phyloP scores from a whole-genome alignment of 2,113 vertebrate genomes.

The Trinectes maculatus region DNA sequence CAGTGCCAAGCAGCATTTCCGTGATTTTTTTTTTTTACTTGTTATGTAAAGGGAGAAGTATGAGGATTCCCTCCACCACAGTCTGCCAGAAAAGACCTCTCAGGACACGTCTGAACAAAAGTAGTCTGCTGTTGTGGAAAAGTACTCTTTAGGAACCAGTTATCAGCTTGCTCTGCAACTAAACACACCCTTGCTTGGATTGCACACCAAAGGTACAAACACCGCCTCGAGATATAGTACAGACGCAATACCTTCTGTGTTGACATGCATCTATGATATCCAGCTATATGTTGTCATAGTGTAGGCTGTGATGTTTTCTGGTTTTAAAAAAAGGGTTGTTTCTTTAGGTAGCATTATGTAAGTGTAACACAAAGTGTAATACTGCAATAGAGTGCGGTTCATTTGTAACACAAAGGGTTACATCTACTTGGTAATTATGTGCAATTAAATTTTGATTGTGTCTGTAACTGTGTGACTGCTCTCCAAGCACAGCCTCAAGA shows the following conservation, averaged over 20 bases:
- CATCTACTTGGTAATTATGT: no score
- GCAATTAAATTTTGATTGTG: background rate
- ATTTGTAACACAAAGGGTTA: no score
- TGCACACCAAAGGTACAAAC: slow-evolving; percentile 40
- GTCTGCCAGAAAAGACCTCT: slow-evolving; percentile 40
- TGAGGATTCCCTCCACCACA: slow-evolving; percentile 53
- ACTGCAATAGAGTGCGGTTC: no score
- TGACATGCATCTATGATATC: background rate
- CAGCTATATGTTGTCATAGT: background rate
- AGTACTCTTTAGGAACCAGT: slow-evolving; percentile 44
- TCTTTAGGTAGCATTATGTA: background rate
- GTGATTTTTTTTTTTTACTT: background rate
- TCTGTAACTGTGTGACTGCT: background rate
- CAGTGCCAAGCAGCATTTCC: background rate
- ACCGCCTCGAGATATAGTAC: slow-evolving; percentile 32
- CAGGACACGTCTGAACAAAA: background rate
- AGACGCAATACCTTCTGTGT: background rate
- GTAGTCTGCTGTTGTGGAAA: slow-evolving; percentile 24
- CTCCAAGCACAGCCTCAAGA: background rate
- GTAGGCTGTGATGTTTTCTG: background rate
- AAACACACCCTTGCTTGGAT: slow-evolving; percentile 56
- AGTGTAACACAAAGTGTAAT: no score
- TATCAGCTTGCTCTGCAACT: slow-evolving; percentile 12
- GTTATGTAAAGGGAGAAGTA: background rate
- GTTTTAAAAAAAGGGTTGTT: background rate